Conservation (phyloP, 2,113 vertebrate genomes). For the Nestor notabilis region DNA sequence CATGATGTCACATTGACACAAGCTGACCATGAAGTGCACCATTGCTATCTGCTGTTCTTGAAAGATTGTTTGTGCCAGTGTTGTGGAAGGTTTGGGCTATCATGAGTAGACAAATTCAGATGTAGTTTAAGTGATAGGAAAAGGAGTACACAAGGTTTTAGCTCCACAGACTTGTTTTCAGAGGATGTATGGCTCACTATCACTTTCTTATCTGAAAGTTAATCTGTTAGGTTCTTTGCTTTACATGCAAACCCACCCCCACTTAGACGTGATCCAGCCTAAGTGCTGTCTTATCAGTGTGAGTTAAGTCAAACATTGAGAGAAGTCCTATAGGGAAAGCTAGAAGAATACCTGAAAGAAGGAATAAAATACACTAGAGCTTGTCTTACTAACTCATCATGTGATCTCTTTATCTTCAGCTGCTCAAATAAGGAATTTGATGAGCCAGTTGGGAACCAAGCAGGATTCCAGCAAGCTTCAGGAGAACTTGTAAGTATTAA, state of each 20-base stretch:
- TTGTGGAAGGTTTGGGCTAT: not conserved
- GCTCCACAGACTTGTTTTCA: not conserved
- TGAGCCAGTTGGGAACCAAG: slow-evolving; percentile 91
- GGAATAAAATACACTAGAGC: not conserved
- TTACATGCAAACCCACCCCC: no score
- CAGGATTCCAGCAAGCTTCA: slow-evolving; percentile 92
- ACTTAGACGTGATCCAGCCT: no score
- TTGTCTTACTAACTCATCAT: not conserved
- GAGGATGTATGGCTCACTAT: not conserved
- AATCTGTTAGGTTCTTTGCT: not conserved
- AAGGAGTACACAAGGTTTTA: not conserved
- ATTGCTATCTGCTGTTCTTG: not conserved
- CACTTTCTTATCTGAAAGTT: not conserved
- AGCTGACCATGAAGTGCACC: not conserved
- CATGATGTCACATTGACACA: not conserved
- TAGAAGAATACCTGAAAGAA: not conserved
- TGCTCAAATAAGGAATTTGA: slow-evolving; percentile 92
- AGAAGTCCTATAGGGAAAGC: not conserved
- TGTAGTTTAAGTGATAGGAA: not conserved
- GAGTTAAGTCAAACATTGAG: not conserved
- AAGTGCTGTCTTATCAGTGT: not conserved
- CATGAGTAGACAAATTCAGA: not conserved
- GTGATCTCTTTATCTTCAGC: slow-evolving; percentile 72
- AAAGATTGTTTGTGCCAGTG: not conserved
- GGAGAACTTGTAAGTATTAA: slow-evolving; percentile 88